Evolutionary conservation across 2,113 vertebrate species (phyloP).

Genomic region (Colistium nudipinnis): DNA sequence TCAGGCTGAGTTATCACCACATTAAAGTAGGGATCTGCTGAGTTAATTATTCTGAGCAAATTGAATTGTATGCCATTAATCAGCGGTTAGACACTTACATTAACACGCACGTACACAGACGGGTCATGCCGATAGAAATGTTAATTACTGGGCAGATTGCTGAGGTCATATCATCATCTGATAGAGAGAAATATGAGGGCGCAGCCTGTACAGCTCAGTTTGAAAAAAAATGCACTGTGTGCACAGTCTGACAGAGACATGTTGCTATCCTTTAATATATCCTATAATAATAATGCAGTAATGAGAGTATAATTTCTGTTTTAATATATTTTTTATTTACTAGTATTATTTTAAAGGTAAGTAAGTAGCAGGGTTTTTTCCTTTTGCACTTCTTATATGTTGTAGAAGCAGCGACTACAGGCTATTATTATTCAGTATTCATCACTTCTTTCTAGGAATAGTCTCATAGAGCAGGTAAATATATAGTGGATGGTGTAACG

Average conservation of each 20-base stretch:
- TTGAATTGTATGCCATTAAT: slow-evolving; percentile 76
- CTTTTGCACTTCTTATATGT: not conserved
- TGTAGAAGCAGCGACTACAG: not conserved
- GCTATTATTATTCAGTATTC: not conserved
- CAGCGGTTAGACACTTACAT: slow-evolving; percentile 69
- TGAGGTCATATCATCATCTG: slow-evolving; percentile 58
- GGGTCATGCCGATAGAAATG: slow-evolving; percentile 64
- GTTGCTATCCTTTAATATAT: no score
- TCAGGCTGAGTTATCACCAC: slow-evolving; percentile 65
- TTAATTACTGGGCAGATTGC: slow-evolving; percentile 63
- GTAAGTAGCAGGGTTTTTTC: not conserved
- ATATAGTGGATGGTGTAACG: not conserved
- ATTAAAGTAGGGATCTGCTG: slow-evolving; percentile 66
- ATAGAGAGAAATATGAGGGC: slow-evolving; percentile 45
- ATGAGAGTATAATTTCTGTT: not conserved
- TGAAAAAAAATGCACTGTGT: slow-evolving; percentile 9
- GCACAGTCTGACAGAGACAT: slow-evolving; percentile 16
- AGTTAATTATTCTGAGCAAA: slow-evolving; percentile 78
- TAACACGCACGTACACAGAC: slow-evolving; percentile 50
- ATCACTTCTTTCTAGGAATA: not conserved
- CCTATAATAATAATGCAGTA: not conserved
- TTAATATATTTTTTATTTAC: not conserved
- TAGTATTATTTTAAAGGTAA: not conserved
- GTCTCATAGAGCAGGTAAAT: not conserved
- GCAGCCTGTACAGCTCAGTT: slow-evolving; percentile 18